Percentiles rank a stretch among this genome's conserved stretches.
phyloP scores from a whole-genome alignment of 2,888 invertebrate genomes.

The Drosophila greeni region DNA sequence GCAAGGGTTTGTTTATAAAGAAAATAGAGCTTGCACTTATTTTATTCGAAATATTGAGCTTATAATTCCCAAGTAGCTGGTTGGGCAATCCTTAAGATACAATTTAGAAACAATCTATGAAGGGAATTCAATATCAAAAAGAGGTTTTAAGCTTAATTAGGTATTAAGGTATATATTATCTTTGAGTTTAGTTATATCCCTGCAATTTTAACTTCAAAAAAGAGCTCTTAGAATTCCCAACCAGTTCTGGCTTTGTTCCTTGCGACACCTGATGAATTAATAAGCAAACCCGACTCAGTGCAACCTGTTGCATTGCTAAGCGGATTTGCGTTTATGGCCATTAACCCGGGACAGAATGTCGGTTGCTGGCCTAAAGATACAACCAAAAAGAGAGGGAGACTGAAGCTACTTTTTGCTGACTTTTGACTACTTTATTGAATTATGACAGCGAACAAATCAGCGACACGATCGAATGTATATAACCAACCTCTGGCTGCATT shows the following conservation, averaged over 20 bases:
- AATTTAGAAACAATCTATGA: too few relatives aligned
- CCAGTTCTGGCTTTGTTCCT: too few relatives aligned
- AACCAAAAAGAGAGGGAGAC: neutral
- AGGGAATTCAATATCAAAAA: too few relatives aligned
- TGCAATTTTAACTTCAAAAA: too few relatives aligned
- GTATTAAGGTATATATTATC: too few relatives aligned
- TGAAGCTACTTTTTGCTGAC: constrained; percentile 57
- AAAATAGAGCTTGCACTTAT: too few relatives aligned
- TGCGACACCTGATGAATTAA: constrained; percentile 37
- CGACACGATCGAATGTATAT: constrained; percentile 48
- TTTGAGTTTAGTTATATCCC: too few relatives aligned
- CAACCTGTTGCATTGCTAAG: constrained; percentile 44
- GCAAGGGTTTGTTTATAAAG: neutral
- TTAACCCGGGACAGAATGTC: constrained; percentile 46
- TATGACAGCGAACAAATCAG: constrained; percentile 77
- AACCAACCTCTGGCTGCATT: neutral
- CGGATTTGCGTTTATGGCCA: constrained; percentile 59
- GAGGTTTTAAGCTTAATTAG: too few relatives aligned
- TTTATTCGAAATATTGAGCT: neutral
- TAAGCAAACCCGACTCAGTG: constrained; percentile 11
- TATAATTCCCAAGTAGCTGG: neutral
- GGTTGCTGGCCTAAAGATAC: neutral
- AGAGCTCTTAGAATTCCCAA: too few relatives aligned
- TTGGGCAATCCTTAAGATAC: neutral
- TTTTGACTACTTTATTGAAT: constrained; percentile 77